A percentile compares a stretch with the other conserved stretches of the same genome.
Conservation (phyloP, 92 coral and sea anemone genomes). For the Desmophyllum pertusum region DNA sequence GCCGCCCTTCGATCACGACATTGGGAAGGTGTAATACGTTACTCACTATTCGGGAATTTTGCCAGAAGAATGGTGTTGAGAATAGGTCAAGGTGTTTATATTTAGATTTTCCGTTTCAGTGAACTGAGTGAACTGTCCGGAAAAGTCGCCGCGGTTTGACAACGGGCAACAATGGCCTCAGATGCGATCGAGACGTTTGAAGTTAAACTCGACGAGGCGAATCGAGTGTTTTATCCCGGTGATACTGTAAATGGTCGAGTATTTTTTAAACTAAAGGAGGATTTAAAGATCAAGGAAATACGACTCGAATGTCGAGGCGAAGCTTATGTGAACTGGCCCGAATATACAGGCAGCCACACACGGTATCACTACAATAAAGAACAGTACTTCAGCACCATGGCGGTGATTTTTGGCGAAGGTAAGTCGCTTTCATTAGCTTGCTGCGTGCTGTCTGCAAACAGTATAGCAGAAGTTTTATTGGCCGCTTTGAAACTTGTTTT, state of each 20-base stretch:
- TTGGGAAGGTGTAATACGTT: not conserved
- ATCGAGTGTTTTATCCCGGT: conserved; percentile 65
- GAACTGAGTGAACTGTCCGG: not conserved
- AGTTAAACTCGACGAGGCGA: conserved; percentile 60
- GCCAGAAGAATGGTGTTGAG: not conserved
- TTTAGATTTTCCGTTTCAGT: not conserved
- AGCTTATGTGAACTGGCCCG: conserved; percentile 85
- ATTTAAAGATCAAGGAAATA: conserved; percentile 54
- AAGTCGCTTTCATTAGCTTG: conserved; percentile 22
- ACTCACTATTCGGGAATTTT: not conserved
- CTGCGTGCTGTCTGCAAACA: not conserved
- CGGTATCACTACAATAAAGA: conserved; percentile 62
- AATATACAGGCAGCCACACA: conserved; percentile 66
- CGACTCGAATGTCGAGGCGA: conserved; percentile 71
- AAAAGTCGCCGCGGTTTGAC: not conserved
- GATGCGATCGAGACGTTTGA: conserved; percentile 40
- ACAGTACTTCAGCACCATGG: conserved; percentile 49
- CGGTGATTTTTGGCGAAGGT: conserved; percentile 58
- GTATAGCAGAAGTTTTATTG: not conserved
- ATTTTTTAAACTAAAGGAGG: conserved; percentile 44
- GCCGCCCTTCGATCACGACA: not conserved
- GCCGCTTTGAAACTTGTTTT: not conserved
- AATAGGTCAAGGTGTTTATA: not conserved
- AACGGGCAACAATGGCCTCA: conserved; percentile 1
- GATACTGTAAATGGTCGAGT: conserved; percentile 64